Conservation (phyloP, 2,113 vertebrate genomes). For the rat (Rattus norvegicus) region DNA sequence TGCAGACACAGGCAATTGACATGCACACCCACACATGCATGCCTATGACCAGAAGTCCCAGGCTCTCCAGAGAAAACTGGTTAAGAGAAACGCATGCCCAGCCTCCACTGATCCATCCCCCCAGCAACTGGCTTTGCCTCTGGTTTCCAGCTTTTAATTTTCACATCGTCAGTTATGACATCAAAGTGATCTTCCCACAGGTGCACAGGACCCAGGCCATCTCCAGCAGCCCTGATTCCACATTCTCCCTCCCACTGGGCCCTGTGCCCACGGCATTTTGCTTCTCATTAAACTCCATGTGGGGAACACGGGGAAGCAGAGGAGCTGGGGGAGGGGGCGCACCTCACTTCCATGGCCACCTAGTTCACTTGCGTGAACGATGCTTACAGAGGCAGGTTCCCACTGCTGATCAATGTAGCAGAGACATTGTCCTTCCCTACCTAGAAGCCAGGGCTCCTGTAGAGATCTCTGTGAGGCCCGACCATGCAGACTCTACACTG, state of each 20-base stretch:
- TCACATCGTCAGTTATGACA: conserved; percentile 71
- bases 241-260: conserved; percentile 58
- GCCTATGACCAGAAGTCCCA: neutral
- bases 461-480: neutral
- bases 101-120: neutral
- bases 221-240: conserved; percentile 44
- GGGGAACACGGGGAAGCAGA: neutral
- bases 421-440: neutral
- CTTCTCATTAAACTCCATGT: conserved; percentile 62
- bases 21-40: neutral
- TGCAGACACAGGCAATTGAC: no score
- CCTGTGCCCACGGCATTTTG: conserved; percentile 1
- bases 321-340: neutral
- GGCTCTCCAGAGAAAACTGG: neutral
- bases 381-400: neutral
- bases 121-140: conserved; percentile 53
- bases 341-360: conserved; percentile 26
- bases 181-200: conserved; percentile 71
- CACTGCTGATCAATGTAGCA: neutral
- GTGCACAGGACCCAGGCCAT: conserved; percentile 56
- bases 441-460: neutral
- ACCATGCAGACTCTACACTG: neutral
- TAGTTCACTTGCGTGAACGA: conserved; percentile 4
- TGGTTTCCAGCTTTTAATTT: conserved; percentile 77
- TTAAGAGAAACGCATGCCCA: neutral